Evolutionary conservation across 2,797 vertebrate genomes (phyloP).

Genomic region (Brachyrhaphis roseni): DNA sequence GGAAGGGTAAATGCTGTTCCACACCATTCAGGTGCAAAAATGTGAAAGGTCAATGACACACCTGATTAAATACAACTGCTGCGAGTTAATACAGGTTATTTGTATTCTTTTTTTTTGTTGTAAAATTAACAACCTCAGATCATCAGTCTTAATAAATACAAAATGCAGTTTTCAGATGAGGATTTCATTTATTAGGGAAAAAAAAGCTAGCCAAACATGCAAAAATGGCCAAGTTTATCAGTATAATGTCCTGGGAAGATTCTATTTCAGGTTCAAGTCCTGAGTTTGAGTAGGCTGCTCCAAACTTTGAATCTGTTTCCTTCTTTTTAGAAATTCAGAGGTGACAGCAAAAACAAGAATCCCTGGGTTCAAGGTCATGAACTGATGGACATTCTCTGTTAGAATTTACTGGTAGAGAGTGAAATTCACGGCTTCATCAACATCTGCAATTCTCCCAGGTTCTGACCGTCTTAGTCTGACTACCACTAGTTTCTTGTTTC

Average conservation of each 20-base stretch:
- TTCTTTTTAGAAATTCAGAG: background rate
- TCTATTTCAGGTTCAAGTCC: background rate
- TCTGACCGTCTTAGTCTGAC: background rate
- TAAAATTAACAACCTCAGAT: too few relatives aligned
- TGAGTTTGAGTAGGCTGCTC: background rate
- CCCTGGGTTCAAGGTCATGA: background rate
- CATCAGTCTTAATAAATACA: background rate
- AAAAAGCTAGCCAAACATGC: background rate
- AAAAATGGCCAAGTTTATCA: background rate
- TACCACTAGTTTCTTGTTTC: background rate
- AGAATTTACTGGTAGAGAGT: background rate
- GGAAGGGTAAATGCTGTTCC: slow-evolving; percentile 56
- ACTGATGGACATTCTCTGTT: background rate
- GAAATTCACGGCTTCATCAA: background rate
- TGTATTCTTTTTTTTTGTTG: background rate
- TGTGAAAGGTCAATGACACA: slow-evolving; percentile 33
- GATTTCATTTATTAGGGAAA: background rate
- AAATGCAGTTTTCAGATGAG: background rate
- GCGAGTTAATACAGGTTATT: background rate
- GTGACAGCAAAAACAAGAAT: background rate
- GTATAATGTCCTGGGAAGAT: too few relatives aligned
- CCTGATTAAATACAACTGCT: background rate
- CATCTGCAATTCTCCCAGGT: background rate
- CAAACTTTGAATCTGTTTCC: background rate
- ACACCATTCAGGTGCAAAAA: slow-evolving; percentile 58